Percentiles rank a stretch among this genome's conserved stretches.
These are phyloP conservation scores for Drosophila melanica DNA, from an alignment of 1,140 invertebrate genomes.

Conservation along the genomic window DNA sequence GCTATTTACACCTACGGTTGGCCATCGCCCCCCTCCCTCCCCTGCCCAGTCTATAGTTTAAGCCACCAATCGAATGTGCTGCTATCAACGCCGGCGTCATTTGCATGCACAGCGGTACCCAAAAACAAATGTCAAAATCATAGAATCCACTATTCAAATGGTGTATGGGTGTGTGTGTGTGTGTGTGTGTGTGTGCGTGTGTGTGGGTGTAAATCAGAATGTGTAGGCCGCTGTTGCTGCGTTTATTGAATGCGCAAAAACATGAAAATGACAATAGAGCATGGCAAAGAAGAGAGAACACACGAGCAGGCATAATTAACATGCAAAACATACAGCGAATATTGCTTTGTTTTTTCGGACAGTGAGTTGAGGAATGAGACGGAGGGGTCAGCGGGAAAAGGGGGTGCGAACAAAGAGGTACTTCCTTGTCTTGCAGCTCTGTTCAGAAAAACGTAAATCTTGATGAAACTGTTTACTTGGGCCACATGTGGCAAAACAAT, in stretches of 20 bases:
- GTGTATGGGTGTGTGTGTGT: not conserved
- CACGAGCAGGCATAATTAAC: constrained; percentile 67
- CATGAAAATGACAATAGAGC: constrained; percentile 71
- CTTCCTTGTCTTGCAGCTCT: constrained; percentile 1
- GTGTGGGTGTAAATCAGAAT: constrained; percentile 15
- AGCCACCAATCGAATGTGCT: constrained; percentile 51
- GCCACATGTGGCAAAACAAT: constrained; percentile 28
- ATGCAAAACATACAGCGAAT: constrained; percentile 75
- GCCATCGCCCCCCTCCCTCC: not conserved
- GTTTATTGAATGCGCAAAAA: constrained; percentile 80
- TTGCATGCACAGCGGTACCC: constrained; percentile 68
- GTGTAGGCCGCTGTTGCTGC: constrained; percentile 39
- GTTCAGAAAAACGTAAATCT: constrained; percentile 35
- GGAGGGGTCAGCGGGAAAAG: not conserved
- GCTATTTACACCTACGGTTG: not conserved
- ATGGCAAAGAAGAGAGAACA: constrained; percentile 31
- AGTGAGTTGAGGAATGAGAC: not conserved
- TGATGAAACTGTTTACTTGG: constrained; percentile 37
- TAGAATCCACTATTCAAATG: constrained; percentile 56
- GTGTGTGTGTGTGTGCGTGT: not conserved
- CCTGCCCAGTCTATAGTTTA: too few species aligned
- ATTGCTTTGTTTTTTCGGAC: constrained; percentile 66
- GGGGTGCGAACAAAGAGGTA: not conserved
- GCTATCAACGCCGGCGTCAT: constrained; percentile 61
- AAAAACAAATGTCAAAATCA: constrained; percentile 80